A percentile compares a stretch with the other conserved stretches of the same genome.
These are phyloP conservation scores for Yponomeuta malinellus DNA, from an alignment of 2,888 invertebrate genomes.

Conservation along the genomic window DNA sequence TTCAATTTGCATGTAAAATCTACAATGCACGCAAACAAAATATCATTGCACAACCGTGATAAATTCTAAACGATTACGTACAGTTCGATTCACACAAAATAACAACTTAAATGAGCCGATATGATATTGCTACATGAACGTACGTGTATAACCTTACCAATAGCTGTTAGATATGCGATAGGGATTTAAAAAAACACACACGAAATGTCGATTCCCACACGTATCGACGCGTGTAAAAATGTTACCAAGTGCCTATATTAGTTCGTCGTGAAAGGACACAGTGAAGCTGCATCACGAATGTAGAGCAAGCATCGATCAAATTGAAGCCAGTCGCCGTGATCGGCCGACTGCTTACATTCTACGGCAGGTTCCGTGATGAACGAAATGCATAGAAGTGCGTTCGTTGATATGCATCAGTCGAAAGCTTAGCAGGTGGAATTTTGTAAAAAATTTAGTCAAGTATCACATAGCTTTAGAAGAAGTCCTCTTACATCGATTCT, in stretches of 20 bases:
- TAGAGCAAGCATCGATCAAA: slow-evolving; percentile 6
- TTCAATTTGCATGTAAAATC: not conserved
- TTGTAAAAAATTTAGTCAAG: not conserved
- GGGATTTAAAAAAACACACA: slow-evolving; percentile 22
- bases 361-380: not conserved
- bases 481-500: not conserved
- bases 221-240: slow-evolving; percentile 11
- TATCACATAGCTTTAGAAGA: no score
- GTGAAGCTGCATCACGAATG: not conserved
- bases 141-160: slow-evolving; percentile 25
- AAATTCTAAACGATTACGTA: slow-evolving; percentile 24
- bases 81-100: slow-evolving; percentile 15
- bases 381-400: not conserved
- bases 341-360: not conserved
- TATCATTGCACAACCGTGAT: slow-evolving; percentile 13
- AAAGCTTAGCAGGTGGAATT: not conserved
- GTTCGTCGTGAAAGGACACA: not conserved
- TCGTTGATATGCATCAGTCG: not conserved
- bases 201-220: slow-evolving; percentile 40
- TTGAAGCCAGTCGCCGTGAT: slow-evolving; percentile 16
- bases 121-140: slow-evolving; percentile 24
- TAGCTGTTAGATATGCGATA: slow-evolving; percentile 26
- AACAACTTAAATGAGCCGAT: slow-evolving; percentile 34
- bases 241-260: not conserved
- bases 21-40: not conserved